phyloP scores from a whole-genome alignment of 2,113 vertebrate genomes.

The Indicator maculatus region DNA sequence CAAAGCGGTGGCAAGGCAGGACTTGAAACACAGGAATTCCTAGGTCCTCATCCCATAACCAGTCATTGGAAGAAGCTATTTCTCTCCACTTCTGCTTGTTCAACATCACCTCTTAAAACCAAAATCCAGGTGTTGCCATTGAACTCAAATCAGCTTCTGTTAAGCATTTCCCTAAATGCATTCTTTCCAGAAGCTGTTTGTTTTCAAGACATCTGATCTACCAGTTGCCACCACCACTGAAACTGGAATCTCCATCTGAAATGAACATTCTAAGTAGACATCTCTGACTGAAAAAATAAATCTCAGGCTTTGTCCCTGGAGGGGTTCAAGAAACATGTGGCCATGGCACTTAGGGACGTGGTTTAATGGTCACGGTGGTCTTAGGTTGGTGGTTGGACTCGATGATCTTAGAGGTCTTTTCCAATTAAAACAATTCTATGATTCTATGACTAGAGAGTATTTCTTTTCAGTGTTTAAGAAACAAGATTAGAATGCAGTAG shows the following conservation, averaged over 20 bases:
- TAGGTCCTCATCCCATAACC: neutral
- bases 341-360: no score
- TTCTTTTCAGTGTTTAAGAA: neutral
- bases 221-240: neutral
- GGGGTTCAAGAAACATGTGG: no score
- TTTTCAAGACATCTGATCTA: neutral
- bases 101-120: neutral
- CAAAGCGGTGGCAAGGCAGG: neutral
- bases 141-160: constrained; percentile 17
- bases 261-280: neutral
- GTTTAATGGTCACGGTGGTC: no score
- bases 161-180: neutral
- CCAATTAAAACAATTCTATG: no score
- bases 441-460: neutral
- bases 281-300: neutral
- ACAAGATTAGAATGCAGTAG: neutral
- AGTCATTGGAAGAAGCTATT: neutral
- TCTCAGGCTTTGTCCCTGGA: neutral
- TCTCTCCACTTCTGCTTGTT: neutral
- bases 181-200: neutral
- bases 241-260: neutral
- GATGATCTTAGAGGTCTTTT: no score
- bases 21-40: neutral
- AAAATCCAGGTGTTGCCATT: constrained; percentile 29
- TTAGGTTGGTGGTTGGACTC: no score